A percentile compares a stretch with the other conserved stretches of the same genome.
phyloP scores from a whole-genome alignment of 2,888 invertebrate species.

The Drosophila nr. medialis region DNA sequence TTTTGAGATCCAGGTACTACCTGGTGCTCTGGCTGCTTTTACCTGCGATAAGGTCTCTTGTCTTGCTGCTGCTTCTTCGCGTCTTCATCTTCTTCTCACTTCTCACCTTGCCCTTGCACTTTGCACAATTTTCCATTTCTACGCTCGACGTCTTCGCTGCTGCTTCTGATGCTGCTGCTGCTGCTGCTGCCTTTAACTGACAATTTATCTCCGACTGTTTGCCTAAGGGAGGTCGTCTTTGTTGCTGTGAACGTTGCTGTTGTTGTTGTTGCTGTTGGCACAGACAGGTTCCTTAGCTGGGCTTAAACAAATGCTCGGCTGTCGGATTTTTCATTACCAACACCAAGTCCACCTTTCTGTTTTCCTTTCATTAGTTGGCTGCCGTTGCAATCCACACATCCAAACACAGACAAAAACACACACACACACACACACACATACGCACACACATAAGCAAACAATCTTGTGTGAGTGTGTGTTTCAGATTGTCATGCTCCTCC shows the following conservation, averaged over 20 bases:
- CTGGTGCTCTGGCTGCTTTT: slow-evolving; percentile 29
- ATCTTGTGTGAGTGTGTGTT: slow-evolving; percentile 12
- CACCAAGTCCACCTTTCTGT: slow-evolving; percentile 46
- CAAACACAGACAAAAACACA: slow-evolving; percentile 1
- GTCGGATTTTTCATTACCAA: slow-evolving; percentile 72
- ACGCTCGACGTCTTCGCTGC: slow-evolving; percentile 18
- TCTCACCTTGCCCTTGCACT: slow-evolving; percentile 67
- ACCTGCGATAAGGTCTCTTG: slow-evolving; percentile 29
- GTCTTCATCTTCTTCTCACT: slow-evolving; percentile 11
- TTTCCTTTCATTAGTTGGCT: slow-evolving; percentile 73
- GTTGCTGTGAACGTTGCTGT: slow-evolving; percentile 46
- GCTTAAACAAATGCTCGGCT: slow-evolving; percentile 68
- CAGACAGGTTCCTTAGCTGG: slow-evolving; percentile 64
- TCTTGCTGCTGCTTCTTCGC: background rate
- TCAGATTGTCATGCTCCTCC: slow-evolving; percentile 43
- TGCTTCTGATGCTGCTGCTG: slow-evolving; percentile 29
- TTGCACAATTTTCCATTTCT: slow-evolving; percentile 71
- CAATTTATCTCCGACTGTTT: slow-evolving; percentile 74
- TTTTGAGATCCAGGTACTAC: slow-evolving; percentile 12
- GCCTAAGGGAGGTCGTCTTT: slow-evolving; percentile 50
- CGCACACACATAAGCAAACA: slow-evolving; percentile 1
- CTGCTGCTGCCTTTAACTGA: slow-evolving; percentile 59
- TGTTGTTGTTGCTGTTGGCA: slow-evolving; percentile 31
- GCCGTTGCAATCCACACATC: slow-evolving; percentile 29
- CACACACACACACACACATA: slow-evolving; percentile 8